Evolutionary conservation across 2,113 vertebrate genomes (phyloP), one percentile per base, ranked within the genome.

Genomic region (Lamprologus callipterus): DNA sequence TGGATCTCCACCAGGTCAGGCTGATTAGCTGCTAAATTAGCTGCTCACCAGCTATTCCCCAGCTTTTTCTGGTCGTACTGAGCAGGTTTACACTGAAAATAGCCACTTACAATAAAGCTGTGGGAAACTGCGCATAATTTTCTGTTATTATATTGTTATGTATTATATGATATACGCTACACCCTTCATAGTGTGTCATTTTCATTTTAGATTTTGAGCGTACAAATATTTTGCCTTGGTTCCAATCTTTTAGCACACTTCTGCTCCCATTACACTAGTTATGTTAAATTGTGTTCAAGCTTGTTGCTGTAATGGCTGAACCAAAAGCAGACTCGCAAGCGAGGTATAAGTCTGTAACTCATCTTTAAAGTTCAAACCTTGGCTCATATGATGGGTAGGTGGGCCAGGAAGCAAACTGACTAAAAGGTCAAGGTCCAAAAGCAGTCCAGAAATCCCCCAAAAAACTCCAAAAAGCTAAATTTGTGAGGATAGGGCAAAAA

Each of bases 111-210:
- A 75, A 75, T 31, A 75, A 49, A 49, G 42, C 42, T 75, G 70
- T 3, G 4, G 42, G 0, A 0, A 70, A 28, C 42, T 47, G 42
- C 1, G 3, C 6, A 47, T 31, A 12, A 28, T 49, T 49, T 28
- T 49, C 9, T 28, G 70, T 75, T 49, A 49, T 40, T 19, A 75
- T 75, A 31, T 49, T 47, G 23, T 49, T 49, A 31, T 75, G 0
- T 47, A 47, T 28, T 49, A 28, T 31, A 49, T 75, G 9, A 31
- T 19, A 75, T 17, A 47, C 0, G 6, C 14, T 47, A 28, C 42
- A 75, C 23, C 70, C 40, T 12, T 75, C 42, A 75, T 28, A 75
- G 14, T 75, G 23, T 28, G 9, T n/a, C 10, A 31, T 49, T 49
- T 49, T 78, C 16, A 31, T 78, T 78, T 78, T 49, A 31, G 42